Base-by-base conservation (phyloP, 2,888 invertebrate species). In the Polymixis lichenea region DNA sequence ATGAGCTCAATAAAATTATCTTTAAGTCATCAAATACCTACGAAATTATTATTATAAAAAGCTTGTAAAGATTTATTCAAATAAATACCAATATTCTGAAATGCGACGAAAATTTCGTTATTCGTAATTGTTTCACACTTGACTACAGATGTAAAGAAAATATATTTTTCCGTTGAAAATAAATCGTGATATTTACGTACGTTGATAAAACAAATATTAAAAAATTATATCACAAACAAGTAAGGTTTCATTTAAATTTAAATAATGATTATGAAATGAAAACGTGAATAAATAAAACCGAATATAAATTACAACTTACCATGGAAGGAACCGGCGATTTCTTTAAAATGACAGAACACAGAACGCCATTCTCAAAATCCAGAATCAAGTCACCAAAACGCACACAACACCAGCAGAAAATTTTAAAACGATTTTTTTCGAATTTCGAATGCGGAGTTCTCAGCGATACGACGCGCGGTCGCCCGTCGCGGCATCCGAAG, bases 401-500 rank as follows among this genome's bases (percentile, higher is more conserved):
- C 75, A 82, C 89, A 85, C 83, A 86, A 71, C 88, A 88, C 88
- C 62, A 83, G 86, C 86, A 84, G 80, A 76, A 75, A 72, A 80
- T 51, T 74, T 74, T 82, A 61, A 83, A 83, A 86, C 85, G 77
- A 66, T 77, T 82, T 86, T 85, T 86, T 87, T 86, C 84, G 86
- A 84, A 78, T 78, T 75, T 84, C 87, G 85, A 79, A 81, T 85
- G 80, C 82, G 75, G 78, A 76, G 80, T 87, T 78, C 77, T 78
- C 77, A 43, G 67, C 69, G 81, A 77, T 55, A 75, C 80, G 85
- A 83, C 89, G 88, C 92, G 91, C 89, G 87, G 78, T 87, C 92
- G 93, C 75, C 82, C 90, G 86, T 75, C 87, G 85, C 91, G 90
- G 83, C 88, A 87, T 88, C 91, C 90, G 80, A 84, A 86, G 88